phyloP scores from a whole-genome alignment of 2,113 vertebrate species.

The Lutjanus erythropterus region DNA sequence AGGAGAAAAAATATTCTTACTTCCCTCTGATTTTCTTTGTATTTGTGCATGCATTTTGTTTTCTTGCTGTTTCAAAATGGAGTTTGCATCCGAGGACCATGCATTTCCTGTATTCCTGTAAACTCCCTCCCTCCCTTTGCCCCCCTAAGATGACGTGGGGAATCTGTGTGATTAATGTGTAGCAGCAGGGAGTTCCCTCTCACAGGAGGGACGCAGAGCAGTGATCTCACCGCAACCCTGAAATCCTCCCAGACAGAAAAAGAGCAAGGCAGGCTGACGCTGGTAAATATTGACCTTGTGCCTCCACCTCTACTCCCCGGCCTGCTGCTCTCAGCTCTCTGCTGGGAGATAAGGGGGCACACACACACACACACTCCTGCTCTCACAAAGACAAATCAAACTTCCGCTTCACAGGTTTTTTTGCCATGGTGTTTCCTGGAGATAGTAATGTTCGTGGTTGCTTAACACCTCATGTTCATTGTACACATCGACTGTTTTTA shows the following conservation, averaged over 20 bases:
- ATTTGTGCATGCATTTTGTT: conserved; percentile 2
- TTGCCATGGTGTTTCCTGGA: conserved; percentile 44
- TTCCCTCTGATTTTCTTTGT: not conserved
- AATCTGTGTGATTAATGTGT: conserved; percentile 66
- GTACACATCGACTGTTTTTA: conserved; percentile 2
- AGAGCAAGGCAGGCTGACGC: conserved; percentile 24
- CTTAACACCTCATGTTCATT: not conserved
- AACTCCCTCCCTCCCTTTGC: not conserved
- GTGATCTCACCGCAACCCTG: conserved; percentile 45
- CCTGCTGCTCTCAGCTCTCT: conserved; percentile 37
- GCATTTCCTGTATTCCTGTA: conserved; percentile 19
- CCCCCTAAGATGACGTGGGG: conserved; percentile 37
- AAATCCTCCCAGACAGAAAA: conserved; percentile 28
- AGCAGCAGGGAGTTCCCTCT: conserved; percentile 85
- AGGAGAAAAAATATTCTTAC: not conserved
- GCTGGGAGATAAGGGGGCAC: conserved; percentile 30
- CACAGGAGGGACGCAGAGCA: conserved; percentile 52
- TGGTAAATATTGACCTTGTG: conserved; percentile 86
- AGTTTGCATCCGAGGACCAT: conserved; percentile 1
- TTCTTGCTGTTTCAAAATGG: conserved; percentile 43
- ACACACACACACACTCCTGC: not conserved
- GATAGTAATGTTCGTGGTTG: not conserved
- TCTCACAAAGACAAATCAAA: conserved; percentile 29
- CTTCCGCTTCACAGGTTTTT: conserved; percentile 38
- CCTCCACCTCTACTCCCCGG: conserved; percentile 27